Base-by-base conservation (phyloP, 2,797 vertebrate genomes). In the Anguilla obscura region DNA sequence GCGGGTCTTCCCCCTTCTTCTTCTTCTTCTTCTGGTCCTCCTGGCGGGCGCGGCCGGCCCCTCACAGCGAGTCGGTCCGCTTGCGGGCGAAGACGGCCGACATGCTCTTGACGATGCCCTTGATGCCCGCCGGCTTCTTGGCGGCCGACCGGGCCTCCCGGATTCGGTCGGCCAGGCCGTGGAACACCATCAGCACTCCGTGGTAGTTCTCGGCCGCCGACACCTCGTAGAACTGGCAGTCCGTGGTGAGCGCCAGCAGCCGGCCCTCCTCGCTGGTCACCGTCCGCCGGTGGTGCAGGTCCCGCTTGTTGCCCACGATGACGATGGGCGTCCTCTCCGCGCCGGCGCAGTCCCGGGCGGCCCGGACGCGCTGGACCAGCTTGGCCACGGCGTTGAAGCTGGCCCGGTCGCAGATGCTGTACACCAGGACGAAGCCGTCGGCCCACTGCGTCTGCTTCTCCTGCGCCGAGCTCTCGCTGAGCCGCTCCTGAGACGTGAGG, bases 401-500 rank as follows among this genome's bases (percentile, higher is more conserved):
- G 86, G 94, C 95, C 12, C 96, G 92, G 90, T 96, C 96, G 0
- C 95, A 96, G 93, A 97, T 96, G 91, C 96, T 96, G 90, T 96
- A 96, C 66, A 96, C 95, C 86, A 96, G 89, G 60, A 97, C 90
- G 88, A 96, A 96, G 54, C 96, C 94, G 80, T 97, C 95, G 0
- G 96, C 96, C 96, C 96, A 97, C 87, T 96, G 96, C 88, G 96
- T 91, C 88, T 93, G 93, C 87, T 96, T 96, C 86, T 96, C 95
- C 74, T 83, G 88, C 30, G 27, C 40, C 24, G 86, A 45, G 50
- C 85, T 89, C 27, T 87, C 85, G 0, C 40, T 27, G 27, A 87
- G 74, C 66, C 86, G 18, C 66, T 92, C 91, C 91, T 92, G 84
- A 8, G 63, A 86, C 45, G 69, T 60, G 21, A 36, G 76, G 82